phyloP scores from a whole-genome alignment of 2,888 invertebrate genomes.

The Phragmatobia fuliginosa region DNA sequence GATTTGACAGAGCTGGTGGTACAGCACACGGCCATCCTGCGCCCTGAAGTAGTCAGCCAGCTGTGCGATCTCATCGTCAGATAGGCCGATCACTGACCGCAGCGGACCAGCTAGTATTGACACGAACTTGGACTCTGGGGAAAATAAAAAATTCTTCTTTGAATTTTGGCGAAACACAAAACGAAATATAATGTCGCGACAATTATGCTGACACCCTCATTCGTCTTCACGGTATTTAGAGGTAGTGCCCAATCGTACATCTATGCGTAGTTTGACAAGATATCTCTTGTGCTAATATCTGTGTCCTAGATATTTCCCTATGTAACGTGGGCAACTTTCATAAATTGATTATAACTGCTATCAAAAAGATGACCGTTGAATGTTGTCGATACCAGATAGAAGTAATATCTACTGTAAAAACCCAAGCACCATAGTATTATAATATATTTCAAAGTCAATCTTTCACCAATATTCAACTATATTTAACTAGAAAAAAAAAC shows the following conservation, averaged over 20 bases:
- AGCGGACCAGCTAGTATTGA: constrained; percentile 90
- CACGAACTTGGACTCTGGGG: constrained; percentile 90
- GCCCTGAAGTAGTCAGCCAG: constrained; percentile 92
- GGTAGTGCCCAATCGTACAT: neutral
- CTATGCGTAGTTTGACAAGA: too few species aligned
- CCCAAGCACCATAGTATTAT: too few species aligned
- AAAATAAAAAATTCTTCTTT: neutral
- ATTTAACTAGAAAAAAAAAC: too few species aligned
- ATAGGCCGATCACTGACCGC: constrained; percentile 89
- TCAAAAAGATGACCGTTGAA: too few species aligned
- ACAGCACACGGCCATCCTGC: constrained; percentile 92
- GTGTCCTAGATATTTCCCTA: neutral
- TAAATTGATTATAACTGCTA: too few species aligned
- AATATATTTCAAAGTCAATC: too few species aligned
- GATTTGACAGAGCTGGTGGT: constrained; percentile 91
- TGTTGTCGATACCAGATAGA: too few species aligned
- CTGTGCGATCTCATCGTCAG: constrained; percentile 90
- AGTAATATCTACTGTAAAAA: neutral
- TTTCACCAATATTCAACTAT: too few species aligned
- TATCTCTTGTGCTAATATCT: too few species aligned
- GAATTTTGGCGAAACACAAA: neutral
- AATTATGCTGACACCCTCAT: neutral
- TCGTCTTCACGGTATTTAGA: neutral
- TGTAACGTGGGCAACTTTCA: neutral
- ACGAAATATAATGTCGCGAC: neutral